Conservation (phyloP, 2,797 vertebrate species). For the Triplophysa bombifrons region DNA sequence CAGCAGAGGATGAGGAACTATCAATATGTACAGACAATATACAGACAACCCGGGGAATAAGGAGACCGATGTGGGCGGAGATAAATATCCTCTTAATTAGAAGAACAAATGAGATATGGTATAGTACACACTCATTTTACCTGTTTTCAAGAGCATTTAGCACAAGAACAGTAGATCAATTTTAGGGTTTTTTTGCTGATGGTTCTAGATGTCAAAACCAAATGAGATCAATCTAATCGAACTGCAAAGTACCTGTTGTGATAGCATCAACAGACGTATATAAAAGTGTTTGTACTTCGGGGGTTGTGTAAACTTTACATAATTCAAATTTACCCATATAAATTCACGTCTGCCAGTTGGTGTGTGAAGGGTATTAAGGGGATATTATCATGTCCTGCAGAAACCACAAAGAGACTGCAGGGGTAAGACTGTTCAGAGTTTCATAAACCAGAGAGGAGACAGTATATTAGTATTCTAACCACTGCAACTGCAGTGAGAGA, state of each 20-base stretch:
- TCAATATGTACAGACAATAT: conserved; percentile 42
- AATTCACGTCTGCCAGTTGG: background rate
- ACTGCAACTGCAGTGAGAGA: conserved; percentile 16
- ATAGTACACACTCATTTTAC: background rate
- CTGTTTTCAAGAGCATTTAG: background rate
- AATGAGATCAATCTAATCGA: background rate
- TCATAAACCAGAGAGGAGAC: background rate
- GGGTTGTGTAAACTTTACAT: too few species aligned
- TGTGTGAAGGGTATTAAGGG: background rate
- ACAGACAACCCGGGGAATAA: background rate
- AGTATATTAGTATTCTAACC: conserved; percentile 38
- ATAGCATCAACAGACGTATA: too few species aligned
- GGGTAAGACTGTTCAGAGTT: conserved; percentile 5
- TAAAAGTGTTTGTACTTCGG: too few species aligned
- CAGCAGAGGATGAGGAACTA: background rate
- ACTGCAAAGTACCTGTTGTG: too few species aligned
- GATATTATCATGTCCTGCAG: background rate
- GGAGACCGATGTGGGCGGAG: background rate
- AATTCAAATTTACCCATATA: background rate
- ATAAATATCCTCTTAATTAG: background rate
- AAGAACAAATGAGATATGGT: background rate
- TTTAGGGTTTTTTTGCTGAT: background rate
- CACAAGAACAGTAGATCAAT: background rate
- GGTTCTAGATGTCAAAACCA: background rate
- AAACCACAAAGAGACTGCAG: conserved; percentile 3